Evolutionary conservation across 1,140 invertebrate species (phyloP), one percentile per base, ranked within the genome.

Genomic region (Atta texana): DNA sequence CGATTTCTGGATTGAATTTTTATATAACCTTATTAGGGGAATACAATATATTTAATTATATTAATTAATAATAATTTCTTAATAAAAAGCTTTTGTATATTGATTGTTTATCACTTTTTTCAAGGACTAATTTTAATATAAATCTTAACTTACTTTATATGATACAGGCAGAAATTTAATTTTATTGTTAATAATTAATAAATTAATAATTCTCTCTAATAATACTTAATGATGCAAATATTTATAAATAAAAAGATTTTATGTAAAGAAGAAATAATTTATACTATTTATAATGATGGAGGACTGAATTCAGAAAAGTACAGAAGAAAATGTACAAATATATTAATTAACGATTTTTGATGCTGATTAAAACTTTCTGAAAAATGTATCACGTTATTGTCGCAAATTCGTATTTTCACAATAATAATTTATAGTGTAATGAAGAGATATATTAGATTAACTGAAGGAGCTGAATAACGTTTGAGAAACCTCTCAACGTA

Each of bases 401-500:
- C 8, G 24, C 69, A 21, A 55, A 14, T 31, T 55, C 63, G 12
- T 49, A 31, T 51, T 10, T 66, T 16, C 3, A 24, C 14, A 16
- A 7, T 14, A 80, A 68, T 80, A 80, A 68, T 80, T 66, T 66
- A 75, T 74, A 49, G n/a, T 28, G 28, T 31, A 75, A 84, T 75
- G 21, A 31, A 75, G 69, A 75, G 39, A 61, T 84, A 84, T 75
- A 75, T 59, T 69, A 39, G 53, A 82, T 74, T 84, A 84, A 84
- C 39, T 51, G 69, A n/a, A 81, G 31, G 49, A 74, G 24, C 68
- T 75, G 80, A 74, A 61, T 75, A 75, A 84, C 69, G 55, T 84
- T 84, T 84, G 80, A 84, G 55, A 84, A 74, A 75, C 55, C 69
- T 75, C 80, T 75, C 69, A 21, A 63, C 69, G 39, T 63, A 61